These are phyloP conservation scores for Spatula clypeata DNA, from an alignment of 2,797 vertebrate genomes.

Conservation along the genomic window DNA sequence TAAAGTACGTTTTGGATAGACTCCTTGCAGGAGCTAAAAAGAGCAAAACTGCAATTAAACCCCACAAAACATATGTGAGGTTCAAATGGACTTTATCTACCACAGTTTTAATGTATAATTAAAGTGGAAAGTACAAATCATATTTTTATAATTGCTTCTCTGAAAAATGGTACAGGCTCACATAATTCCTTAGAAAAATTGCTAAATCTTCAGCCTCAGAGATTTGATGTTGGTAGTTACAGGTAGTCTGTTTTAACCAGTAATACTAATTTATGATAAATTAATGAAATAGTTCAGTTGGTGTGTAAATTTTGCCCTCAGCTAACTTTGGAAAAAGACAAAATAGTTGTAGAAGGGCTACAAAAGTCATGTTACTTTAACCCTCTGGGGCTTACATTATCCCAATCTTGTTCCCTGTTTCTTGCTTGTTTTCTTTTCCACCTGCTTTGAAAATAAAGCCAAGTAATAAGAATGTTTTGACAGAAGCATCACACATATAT, in stretches of 20 bases:
- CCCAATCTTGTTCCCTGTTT: accelerated
- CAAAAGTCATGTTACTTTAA: background rate
- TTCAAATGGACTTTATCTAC: background rate
- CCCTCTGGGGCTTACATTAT: background rate
- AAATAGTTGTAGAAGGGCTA: background rate
- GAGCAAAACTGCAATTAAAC: background rate
- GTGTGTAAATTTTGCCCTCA: background rate
- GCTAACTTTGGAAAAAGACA: background rate
- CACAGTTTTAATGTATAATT: background rate
- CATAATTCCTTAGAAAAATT: background rate
- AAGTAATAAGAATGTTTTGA: background rate
- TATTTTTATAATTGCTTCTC: background rate
- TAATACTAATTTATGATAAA: background rate
- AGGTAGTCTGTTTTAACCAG: background rate
- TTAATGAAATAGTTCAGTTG: background rate
- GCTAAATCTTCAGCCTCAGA: background rate
- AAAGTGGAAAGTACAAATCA: background rate
- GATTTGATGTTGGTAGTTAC: background rate
- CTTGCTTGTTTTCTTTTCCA: background rate
- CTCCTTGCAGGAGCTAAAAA: background rate
- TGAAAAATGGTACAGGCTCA: background rate
- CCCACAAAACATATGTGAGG: background rate
- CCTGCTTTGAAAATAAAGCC: background rate
- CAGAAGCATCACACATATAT: background rate
- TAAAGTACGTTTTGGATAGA: background rate